Evolutionary conservation across 2,888 invertebrate genomes (phyloP).

Genomic region (Brachyptera risi): DNA sequence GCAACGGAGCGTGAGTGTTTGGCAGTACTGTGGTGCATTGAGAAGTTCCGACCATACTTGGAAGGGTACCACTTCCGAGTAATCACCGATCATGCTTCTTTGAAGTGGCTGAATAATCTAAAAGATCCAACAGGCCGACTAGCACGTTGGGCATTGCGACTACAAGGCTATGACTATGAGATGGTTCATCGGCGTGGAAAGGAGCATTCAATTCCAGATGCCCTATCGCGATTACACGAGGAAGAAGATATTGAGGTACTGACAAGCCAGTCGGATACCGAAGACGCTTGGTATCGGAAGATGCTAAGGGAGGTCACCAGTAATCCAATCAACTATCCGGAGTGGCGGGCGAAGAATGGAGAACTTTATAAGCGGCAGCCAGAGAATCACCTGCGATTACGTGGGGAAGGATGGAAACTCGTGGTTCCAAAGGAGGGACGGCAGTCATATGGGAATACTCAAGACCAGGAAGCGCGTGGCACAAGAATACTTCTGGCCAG

Average conservation of each 20-base stretch:
- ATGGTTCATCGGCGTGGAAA: slow-evolving; percentile 36
- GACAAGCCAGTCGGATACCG: no score
- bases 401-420: slow-evolving; percentile 28
- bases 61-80: slow-evolving; percentile 36
- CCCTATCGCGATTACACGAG: slow-evolving; percentile 30
- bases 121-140: slow-evolving; percentile 34
- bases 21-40: slow-evolving; percentile 34
- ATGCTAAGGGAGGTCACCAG: neutral
- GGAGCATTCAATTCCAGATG: slow-evolving; percentile 37
- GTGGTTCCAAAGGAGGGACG: slow-evolving; percentile 31
- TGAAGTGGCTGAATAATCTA: slow-evolving; percentile 34
- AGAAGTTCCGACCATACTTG: slow-evolving; percentile 34
- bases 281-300: slow-evolving; percentile 9
- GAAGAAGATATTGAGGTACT: no score
- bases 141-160: slow-evolving; percentile 35
- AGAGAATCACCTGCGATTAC: neutral
- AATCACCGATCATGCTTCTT: slow-evolving; percentile 35
- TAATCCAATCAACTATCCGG: neutral
- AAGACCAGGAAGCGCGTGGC: slow-evolving; percentile 34
- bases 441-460: slow-evolving; percentile 35
- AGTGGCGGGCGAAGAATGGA: neutral
- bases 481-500: slow-evolving; percentile 37
- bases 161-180: slow-evolving; percentile 33
- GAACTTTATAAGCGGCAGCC: neutral
- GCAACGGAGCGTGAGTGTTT: slow-evolving; percentile 36